Evolutionary conservation across 2,888 invertebrate genomes (phyloP), one percentile per base, ranked within the genome.

Genomic region (Aphidoletes aphidimyza): DNA sequence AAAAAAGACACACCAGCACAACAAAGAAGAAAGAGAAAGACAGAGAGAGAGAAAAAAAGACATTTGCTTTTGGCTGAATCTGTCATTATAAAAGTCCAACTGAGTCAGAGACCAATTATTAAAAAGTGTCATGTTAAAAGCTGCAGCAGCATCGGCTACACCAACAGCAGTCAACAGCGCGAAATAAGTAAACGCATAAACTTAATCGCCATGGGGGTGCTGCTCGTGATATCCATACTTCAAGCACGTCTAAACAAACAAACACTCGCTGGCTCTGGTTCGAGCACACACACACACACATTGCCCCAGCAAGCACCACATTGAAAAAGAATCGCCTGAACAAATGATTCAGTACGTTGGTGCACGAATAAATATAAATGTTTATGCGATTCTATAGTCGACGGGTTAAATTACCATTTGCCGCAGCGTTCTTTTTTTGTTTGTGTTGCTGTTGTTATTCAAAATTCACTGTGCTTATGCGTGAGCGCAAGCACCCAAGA

Each of bases 91-190:
- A 81, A 81, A 83, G 17, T 83, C 83, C 83, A 83, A 83, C 83
- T 30, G 83, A 83, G 83, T 83, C 83, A 39, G 30, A 83, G 84
- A 36, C 84, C 84, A 84, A 84, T 84, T 84, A 84, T 84, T 84
- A 84, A 84, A 84, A 49, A 84, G 83, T 84, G 47, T 84, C 84
- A 84, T 84, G 84, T 84, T 83, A 84, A 84, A 84, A 83, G 42
- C 84, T 84, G 84, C 47, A 47, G 30, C 84, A 84, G 42, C 37
- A 81, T 37, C 81, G 37, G n/a, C 81, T 34, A 17, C 81, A 36
- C 19, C 81, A 81, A 37, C 81, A 81, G 37, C 81, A 81, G 81
- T 69, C 81, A 81, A 81, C 81, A 37, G n/a, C 37, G 36, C 81
- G 37, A 81, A 81, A 81, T 37, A 37, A 37, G 81, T 37, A 81